These are phyloP conservation scores for Chiloscyllium punctatum DNA, from an alignment of 2,797 vertebrate species.

Conservation along the genomic window DNA sequence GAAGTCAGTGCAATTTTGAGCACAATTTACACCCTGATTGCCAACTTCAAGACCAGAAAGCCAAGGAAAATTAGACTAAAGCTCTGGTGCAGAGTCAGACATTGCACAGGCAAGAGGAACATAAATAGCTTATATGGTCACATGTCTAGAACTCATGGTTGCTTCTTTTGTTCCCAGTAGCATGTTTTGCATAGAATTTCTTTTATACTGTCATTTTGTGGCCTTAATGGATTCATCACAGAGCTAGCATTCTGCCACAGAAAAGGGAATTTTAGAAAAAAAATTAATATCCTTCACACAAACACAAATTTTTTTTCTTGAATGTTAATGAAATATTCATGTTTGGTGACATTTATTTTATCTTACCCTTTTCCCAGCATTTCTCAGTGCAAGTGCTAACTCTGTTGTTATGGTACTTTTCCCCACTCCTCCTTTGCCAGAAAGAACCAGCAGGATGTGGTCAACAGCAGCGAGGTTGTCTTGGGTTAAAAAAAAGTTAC, in stretches of 20 bases:
- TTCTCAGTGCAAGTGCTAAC: constrained; percentile 73
- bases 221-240: neutral
- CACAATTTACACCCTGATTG: neutral
- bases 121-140: neutral
- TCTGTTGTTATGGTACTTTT: constrained; percentile 88
- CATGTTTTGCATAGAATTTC: neutral
- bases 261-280: neutral
- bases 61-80: neutral
- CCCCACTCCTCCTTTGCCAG: constrained; percentile 90
- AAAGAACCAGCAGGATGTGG: constrained; percentile 79
- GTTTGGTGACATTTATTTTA: neutral
- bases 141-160: neutral
- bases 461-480: constrained; percentile 63
- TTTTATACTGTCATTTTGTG: neutral
- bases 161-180: neutral
- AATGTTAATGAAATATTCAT: neutral
- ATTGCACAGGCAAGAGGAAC: neutral
- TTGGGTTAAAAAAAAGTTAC: constrained; percentile 40
- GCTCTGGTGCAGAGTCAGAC: neutral
- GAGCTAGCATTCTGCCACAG: neutral
- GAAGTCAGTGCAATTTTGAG: neutral
- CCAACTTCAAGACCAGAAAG: neutral
- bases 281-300: neutral
- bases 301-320: neutral
- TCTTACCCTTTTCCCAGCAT: constrained; percentile 78